phyloP scores from a whole-genome alignment of 1,140 invertebrate genomes.

The Pomacea maculata region DNA sequence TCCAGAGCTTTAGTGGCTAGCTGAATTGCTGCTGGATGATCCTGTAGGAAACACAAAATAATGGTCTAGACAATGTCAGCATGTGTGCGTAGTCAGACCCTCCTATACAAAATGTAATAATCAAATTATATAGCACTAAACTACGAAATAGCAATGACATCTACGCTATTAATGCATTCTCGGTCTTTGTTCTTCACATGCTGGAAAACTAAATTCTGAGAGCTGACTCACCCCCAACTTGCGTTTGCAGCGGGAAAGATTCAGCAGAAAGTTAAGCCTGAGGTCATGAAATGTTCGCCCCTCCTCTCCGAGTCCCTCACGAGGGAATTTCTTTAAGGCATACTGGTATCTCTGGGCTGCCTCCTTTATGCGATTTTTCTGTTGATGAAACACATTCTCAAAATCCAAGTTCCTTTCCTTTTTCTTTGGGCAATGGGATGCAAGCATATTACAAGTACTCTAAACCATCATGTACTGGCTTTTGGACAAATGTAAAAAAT shows the following conservation, averaged over 20 bases:
- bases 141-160: neutral
- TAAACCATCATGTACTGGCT: no score
- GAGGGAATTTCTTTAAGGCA: slow-evolving; percentile 88
- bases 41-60: slow-evolving; percentile 54
- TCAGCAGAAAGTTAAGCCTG: slow-evolving; percentile 87
- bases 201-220: no score
- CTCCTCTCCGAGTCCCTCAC: slow-evolving; percentile 69
- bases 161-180: neutral
- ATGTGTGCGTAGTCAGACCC: neutral
- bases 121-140: neutral
- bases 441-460: no score
- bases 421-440: no score
- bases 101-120: neutral
- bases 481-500: no score
- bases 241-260: slow-evolving; percentile 89
- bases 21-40: slow-evolving; percentile 76
- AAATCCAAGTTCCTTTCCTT: neutral
- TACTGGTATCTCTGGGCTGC: slow-evolving; percentile 95
- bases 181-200: neutral
- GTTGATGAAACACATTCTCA: slow-evolving; percentile 29
- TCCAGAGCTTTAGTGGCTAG: slow-evolving; percentile 85
- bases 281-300: slow-evolving; percentile 81
- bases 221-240: slow-evolving; percentile 86
- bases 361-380: slow-evolving; percentile 87
- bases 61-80: neutral